A percentile compares a stretch with the other conserved stretches of the same genome.
Evolutionary conservation across 2,797 vertebrate genomes (phyloP).

Genomic region (Phataginus tetradactyla): DNA sequence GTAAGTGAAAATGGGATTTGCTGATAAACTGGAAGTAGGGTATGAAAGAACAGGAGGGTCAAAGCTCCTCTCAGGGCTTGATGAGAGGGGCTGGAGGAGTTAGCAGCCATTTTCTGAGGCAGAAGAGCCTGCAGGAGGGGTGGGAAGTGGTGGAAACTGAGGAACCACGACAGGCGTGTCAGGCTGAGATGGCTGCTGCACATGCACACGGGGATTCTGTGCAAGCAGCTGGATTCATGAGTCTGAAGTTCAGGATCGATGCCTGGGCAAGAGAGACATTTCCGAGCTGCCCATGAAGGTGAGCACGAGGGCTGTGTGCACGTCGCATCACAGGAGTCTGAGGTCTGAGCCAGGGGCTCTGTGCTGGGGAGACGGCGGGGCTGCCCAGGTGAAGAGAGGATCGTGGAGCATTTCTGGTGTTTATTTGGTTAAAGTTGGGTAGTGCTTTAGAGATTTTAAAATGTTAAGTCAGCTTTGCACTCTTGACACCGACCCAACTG

Average conservation of each 20-base stretch:
- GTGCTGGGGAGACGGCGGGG: background rate
- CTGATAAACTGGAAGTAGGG: background rate
- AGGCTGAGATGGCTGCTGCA: rapidly evolving
- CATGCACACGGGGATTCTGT: too few species aligned
- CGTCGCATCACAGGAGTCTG: too few species aligned
- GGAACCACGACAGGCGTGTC: background rate
- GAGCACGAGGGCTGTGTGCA: rapidly evolving
- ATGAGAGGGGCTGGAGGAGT: too few species aligned
- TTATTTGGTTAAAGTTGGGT: rapidly evolving
- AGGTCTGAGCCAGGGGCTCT: background rate
- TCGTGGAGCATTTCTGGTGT: background rate
- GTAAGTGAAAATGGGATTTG: background rate
- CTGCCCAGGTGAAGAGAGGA: rapidly evolving
- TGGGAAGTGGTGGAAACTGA: background rate
- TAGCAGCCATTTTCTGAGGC: background rate
- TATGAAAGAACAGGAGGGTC: background rate
- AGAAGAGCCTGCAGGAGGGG: background rate
- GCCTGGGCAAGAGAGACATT: background rate
- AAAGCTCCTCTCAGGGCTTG: too few species aligned
- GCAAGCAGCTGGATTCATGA: background rate
- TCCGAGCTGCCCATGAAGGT: background rate
- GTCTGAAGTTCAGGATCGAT: background rate
- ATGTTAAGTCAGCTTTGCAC: background rate
- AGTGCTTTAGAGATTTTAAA: background rate
- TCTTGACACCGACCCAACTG: background rate